These are phyloP conservation scores for Diceros bicornis DNA, from an alignment of 2,797 vertebrate genomes.

Conservation along the genomic window DNA sequence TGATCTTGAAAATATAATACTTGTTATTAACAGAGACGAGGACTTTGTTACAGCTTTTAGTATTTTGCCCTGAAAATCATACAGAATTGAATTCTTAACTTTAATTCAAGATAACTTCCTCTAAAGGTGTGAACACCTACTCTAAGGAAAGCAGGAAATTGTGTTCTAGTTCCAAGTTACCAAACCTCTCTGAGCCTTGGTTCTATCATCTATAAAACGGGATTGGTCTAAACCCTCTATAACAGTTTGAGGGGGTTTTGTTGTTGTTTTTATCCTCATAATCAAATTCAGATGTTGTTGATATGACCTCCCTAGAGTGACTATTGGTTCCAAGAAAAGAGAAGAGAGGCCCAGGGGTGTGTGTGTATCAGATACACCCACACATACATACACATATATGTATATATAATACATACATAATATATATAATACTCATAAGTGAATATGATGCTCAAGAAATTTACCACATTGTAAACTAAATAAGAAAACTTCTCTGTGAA, in stretches of 20 bases:
- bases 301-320: neutral
- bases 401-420: neutral
- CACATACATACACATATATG: neutral
- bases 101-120: conserved; percentile 49
- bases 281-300: conserved; percentile 59
- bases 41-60: conserved; percentile 52
- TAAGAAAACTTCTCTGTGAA: conserved; percentile 41
- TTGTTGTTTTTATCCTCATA: neutral
- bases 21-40: conserved; percentile 18
- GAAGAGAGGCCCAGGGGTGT: neutral
- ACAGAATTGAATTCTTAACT: conserved; percentile 66
- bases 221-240: neutral
- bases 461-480: neutral
- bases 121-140: neutral
- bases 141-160: conserved; percentile 3
- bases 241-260: neutral
- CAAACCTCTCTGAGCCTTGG: neutral
- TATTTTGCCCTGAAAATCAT: neutral
- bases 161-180: conserved; percentile 40
- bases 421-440: conserved; percentile 41
- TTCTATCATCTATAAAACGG: conserved; percentile 58
- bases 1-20: conserved; percentile 48
- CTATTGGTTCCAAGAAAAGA: conserved; percentile 19
- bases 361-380: neutral
- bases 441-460: conserved; percentile 5